These are phyloP conservation scores for Bombycilla garrulus DNA, from an alignment of 2,113 vertebrate species.

Conservation along the genomic window DNA sequence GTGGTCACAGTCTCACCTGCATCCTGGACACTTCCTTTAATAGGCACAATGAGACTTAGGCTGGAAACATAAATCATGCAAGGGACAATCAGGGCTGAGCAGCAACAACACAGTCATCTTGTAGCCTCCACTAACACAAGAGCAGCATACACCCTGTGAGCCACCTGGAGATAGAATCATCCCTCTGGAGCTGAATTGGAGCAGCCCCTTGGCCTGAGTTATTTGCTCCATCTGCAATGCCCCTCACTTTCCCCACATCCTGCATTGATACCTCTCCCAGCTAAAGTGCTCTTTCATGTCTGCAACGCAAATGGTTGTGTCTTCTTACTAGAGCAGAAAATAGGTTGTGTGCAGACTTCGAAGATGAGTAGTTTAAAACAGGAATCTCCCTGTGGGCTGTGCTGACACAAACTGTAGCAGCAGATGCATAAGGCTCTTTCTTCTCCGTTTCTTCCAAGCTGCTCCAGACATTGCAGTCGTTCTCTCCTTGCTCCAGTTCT, in stretches of 20 bases:
- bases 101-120: background rate
- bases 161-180: background rate
- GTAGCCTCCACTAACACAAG: background rate
- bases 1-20: background rate
- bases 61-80: background rate
- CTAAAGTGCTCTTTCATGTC: background rate
- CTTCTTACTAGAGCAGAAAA: constrained; percentile 27
- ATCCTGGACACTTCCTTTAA: background rate
- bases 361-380: background rate
- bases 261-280: background rate
- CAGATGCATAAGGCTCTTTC: background rate
- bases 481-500: background rate
- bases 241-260: background rate
- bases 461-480: background rate
- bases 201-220: background rate
- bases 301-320: background rate
- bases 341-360: background rate
- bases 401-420: background rate
- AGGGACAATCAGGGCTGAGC: background rate
- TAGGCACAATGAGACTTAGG: background rate
- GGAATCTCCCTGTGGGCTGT: background rate
- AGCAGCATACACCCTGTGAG: background rate
- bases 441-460: background rate
- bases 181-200: background rate
- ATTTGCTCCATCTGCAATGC: background rate